Evolutionary conservation across 2,113 vertebrate species (phyloP).

Genomic region (Paratilapia polleni): DNA sequence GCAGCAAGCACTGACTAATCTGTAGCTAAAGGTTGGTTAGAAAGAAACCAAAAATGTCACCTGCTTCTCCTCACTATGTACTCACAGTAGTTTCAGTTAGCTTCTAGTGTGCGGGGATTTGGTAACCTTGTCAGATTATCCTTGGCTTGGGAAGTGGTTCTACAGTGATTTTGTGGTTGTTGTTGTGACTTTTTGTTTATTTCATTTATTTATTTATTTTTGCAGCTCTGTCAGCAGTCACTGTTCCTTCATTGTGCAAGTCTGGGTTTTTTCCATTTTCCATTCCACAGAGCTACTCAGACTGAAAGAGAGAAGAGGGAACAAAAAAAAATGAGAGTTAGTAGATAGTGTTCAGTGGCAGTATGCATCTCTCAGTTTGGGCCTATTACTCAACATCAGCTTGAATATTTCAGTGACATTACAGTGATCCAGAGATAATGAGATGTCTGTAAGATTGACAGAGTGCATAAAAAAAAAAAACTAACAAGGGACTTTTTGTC

Average conservation of each 20-base stretch:
- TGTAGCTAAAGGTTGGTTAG: slow-evolving; percentile 22
- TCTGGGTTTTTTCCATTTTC: not conserved
- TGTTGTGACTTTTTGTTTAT: not conserved
- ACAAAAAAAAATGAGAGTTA: not conserved
- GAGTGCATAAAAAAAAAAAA: not conserved
- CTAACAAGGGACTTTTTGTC: not conserved
- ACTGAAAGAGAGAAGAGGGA: slow-evolving; percentile 59
- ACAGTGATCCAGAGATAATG: not conserved
- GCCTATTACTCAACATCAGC: not conserved
- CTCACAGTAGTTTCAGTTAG: slow-evolving; percentile 66
- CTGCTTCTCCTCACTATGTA: slow-evolving; percentile 27
- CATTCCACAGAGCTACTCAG: slow-evolving; percentile 56
- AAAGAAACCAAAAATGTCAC: slow-evolving; percentile 31
- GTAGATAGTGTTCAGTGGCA: not conserved
- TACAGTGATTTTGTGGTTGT: slow-evolving; percentile 29
- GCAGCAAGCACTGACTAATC: slow-evolving; percentile 25
- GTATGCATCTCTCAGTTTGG: not conserved
- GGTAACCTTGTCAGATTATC: slow-evolving; percentile 39
- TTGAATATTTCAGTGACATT: not conserved
- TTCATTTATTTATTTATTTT: not conserved
- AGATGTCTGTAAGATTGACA: slow-evolving; percentile 1
- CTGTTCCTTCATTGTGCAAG: slow-evolving; percentile 38
- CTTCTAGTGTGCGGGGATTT: slow-evolving; percentile 14
- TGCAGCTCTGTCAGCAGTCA: slow-evolving; percentile 26
- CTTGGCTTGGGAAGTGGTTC: slow-evolving; percentile 46